Evolutionary conservation across 1,140 invertebrate species (phyloP).

Genomic region (Hypsibius dujardini): DNA sequence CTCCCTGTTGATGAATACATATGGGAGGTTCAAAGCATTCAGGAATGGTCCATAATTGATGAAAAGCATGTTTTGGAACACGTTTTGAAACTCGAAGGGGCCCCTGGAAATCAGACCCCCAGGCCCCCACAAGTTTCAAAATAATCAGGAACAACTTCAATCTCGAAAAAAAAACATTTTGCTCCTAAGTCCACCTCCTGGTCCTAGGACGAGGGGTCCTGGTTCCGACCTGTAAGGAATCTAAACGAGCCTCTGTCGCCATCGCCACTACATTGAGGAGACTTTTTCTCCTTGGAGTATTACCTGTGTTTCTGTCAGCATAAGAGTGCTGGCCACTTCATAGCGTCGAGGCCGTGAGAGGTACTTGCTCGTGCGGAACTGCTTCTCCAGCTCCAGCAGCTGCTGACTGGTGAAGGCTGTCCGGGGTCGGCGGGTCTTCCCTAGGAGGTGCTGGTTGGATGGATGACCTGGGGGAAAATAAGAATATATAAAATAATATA

Average conservation of each 20-base stretch:
- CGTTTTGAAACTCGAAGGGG: no score
- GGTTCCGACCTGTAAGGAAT: background rate
- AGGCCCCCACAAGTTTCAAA: no score
- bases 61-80: no score
- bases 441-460: constrained; percentile 56
- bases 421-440: constrained; percentile 80
- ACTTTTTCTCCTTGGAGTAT: constrained; percentile 8
- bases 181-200: constrained; percentile 21
- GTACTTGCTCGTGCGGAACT: constrained; percentile 97
- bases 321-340: constrained; percentile 88
- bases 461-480: constrained; percentile 36
- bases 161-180: no score
- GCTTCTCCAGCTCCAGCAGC: constrained; percentile 86
- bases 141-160: no score
- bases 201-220: background rate
- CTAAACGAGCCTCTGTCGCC: background rate
- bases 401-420: constrained; percentile 97
- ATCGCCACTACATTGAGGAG: background rate
- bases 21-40: no score
- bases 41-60: no score
- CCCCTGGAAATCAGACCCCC: no score
- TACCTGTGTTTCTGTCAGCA: constrained; percentile 96
- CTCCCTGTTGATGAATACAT: no score
- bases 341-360: constrained; percentile 91
- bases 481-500: no score